A percentile compares a stretch with the other conserved stretches of the same genome.
These are phyloP conservation scores for Dasyprocta punctata DNA, from an alignment of 2,113 vertebrate genomes.

Conservation along the genomic window DNA sequence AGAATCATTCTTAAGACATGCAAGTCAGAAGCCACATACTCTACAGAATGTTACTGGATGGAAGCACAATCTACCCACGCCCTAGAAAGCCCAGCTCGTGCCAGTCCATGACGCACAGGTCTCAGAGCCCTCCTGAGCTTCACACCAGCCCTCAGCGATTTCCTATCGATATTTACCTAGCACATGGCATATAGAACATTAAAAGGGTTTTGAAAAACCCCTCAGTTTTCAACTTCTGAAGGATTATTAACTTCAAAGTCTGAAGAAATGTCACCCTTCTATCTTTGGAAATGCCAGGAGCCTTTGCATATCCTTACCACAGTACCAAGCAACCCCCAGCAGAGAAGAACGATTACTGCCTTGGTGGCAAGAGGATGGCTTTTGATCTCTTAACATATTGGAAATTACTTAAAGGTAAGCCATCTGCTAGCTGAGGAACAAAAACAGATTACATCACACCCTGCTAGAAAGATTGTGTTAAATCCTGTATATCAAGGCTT, in stretches of 20 bases:
- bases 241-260: slow-evolving; percentile 99
- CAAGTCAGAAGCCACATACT: background rate
- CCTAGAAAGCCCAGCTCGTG: accelerated
- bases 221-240: slow-evolving; percentile 92
- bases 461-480: slow-evolving; percentile 91
- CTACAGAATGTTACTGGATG: background rate
- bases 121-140: background rate
- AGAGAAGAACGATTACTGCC: slow-evolving; percentile 92
- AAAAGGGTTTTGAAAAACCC: slow-evolving; percentile 87
- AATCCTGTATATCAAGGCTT: slow-evolving; percentile 89
- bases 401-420: slow-evolving; percentile 96
- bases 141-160: slow-evolving; percentile 61
- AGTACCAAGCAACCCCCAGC: slow-evolving; percentile 89
- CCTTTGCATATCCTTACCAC: slow-evolving; percentile 92
- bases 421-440: slow-evolving; percentile 91
- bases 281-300: slow-evolving; percentile 97
- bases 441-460: slow-evolving; percentile 95
- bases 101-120: accelerated
- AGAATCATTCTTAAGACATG: background rate
- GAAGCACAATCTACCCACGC: background rate
- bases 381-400: slow-evolving; percentile 97
- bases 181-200: slow-evolving; percentile 88
- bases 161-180: slow-evolving; percentile 86
- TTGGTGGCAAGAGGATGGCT: slow-evolving; percentile 88
- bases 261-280: slow-evolving; percentile 96